Base-by-base conservation (phyloP, 2,797 vertebrate genomes). In the Sebastes goodei region DNA sequence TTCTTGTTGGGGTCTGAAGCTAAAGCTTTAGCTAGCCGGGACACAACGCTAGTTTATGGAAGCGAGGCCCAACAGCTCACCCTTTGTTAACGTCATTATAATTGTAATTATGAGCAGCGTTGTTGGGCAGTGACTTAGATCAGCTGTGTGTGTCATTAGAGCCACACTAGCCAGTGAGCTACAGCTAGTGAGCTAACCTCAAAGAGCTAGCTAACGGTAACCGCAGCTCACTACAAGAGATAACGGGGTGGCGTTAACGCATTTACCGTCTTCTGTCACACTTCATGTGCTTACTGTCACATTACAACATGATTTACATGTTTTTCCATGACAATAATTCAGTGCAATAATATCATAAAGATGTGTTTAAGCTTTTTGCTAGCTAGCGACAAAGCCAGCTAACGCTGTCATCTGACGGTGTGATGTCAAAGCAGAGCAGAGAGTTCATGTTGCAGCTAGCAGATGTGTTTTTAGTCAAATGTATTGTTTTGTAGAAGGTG, bases 391-490 rank as follows among this genome's bases (percentile, higher is more conserved):
- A 35, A 76, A 74, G 86, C 90, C 86, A 89, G 86, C 89, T 87
- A 85, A 83, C 83, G 83, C 88, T 93, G 91, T 91, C 86, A 86
- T 67, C 49, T 68, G 60, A 78, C 64, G 71, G 25, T 11, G 56
- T 78, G 27, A 49, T 29, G 81, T 76, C 27, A 15, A 79, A 30
- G 25, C 57, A 29, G 8, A 23, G 59, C 20, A 14, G 30, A 59
- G 29, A 72, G 29, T 6, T 52, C 1, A 27, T 5, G 23, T 15
- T 17, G 14, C 20, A 33, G 35, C 17, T 27, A 56, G 14, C 10
- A 56, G 14, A 9, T 4, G 29, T 12, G 1, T 10, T 27, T 27
- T 20, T 8, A 0, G 38, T 14, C 1, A 8, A 23, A 14, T 8
- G 2, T 2, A 10, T 52, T 10, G 7, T 38, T 21, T 57, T 11